phyloP scores from a whole-genome alignment of 2,797 vertebrate genomes.

The Fundulus diaphanus region DNA sequence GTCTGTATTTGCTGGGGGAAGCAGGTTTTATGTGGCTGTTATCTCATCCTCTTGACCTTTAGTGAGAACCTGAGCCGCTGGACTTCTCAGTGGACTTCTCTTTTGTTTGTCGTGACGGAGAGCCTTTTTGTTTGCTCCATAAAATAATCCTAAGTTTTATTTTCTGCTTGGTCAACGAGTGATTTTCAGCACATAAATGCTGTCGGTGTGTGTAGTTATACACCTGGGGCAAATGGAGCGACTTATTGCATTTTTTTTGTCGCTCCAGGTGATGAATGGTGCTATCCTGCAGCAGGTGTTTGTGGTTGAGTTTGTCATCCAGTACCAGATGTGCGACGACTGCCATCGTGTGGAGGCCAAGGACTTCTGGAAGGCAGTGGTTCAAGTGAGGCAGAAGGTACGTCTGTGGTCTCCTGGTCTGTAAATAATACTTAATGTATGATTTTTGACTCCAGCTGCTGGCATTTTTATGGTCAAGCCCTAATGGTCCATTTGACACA shows the following conservation, averaged over 20 bases:
- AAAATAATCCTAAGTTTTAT: neutral
- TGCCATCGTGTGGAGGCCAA: slow-evolving; percentile 98
- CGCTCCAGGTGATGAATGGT: slow-evolving; percentile 92
- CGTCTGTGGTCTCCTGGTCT: neutral
- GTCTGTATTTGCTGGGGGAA: slow-evolving; percentile 24
- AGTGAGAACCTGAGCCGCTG: slow-evolving; percentile 55
- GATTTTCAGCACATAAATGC: neutral
- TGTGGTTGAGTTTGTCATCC: slow-evolving; percentile 91
- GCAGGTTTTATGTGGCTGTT: slow-evolving; percentile 37
- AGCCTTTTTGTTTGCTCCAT: slow-evolving; percentile 11
- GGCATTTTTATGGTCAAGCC: neutral
- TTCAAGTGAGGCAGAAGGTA: slow-evolving; percentile 97
- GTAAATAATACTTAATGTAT: neutral
- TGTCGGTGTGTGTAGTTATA: neutral
- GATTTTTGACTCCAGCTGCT: neutral
- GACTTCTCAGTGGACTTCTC: slow-evolving; percentile 21
- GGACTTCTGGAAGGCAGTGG: slow-evolving; percentile 98
- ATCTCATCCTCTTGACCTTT: slow-evolving; percentile 70
- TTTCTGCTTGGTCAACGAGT: neutral
- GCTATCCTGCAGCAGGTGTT: slow-evolving; percentile 98
- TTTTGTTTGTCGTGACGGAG: slow-evolving; percentile 42
- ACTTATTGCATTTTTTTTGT: slow-evolving; percentile 30
- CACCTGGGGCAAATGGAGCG: neutral
- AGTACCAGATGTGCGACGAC: slow-evolving; percentile 95
- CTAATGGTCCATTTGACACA: neutral